phyloP scores from a whole-genome alignment of 1,140 invertebrate species.

The Drosophila azteca region DNA sequence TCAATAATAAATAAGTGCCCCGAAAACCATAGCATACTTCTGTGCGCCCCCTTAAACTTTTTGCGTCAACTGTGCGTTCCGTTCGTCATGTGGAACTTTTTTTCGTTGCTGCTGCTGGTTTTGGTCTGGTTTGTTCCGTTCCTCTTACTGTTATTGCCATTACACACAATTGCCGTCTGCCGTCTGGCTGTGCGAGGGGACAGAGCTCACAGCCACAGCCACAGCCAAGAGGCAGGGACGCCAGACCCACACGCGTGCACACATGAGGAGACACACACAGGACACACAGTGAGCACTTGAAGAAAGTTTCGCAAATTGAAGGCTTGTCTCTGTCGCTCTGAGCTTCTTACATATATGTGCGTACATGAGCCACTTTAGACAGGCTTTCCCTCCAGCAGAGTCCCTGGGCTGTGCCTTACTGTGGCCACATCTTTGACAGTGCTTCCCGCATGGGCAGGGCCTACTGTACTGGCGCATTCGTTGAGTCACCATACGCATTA shows the following conservation, averaged over 20 bases:
- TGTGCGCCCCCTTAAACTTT: conserved; percentile 70
- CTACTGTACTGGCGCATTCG: conserved; percentile 47
- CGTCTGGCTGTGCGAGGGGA: conserved; percentile 2
- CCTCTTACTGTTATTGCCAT: conserved; percentile 23
- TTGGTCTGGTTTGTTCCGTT: not conserved
- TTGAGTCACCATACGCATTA: conserved; percentile 66
- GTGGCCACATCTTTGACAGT: too few species aligned
- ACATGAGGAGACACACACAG: too few species aligned
- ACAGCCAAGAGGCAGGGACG: too few species aligned
- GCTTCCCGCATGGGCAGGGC: conserved; percentile 14
- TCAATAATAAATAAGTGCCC: conserved; percentile 80
- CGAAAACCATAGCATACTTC: conserved; percentile 68
- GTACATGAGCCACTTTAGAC: too few species aligned
- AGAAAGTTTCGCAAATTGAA: conserved; percentile 20
- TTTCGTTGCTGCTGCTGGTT: conserved; percentile 1
- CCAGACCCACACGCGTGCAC: not conserved
- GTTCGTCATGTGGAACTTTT: conserved; percentile 60
- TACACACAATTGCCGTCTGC: conserved; percentile 51
- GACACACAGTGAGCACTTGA: conserved; percentile 4
- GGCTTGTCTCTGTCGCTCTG: not conserved
- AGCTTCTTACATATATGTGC: too few species aligned
- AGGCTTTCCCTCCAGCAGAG: too few species aligned
- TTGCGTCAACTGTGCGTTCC: conserved; percentile 72
- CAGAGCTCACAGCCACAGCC: not conserved
- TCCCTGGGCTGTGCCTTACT: too few species aligned